phyloP scores from a whole-genome alignment of 2,113 vertebrate species.

The Bombycilla garrulus region DNA sequence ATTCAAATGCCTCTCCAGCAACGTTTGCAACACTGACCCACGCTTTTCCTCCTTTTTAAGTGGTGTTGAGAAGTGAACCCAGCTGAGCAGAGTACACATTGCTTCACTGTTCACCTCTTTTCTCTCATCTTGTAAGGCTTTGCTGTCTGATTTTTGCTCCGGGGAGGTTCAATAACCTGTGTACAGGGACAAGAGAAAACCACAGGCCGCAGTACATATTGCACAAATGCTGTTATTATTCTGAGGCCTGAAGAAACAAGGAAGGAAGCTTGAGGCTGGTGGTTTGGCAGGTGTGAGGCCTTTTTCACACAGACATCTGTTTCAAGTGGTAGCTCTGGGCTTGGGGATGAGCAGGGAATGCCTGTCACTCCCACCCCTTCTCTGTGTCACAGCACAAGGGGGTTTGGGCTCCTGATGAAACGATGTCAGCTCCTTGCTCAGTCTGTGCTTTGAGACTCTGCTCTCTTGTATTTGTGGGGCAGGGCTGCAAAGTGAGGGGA shows the following conservation, averaged over 20 bases:
- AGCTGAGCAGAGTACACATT: not conserved
- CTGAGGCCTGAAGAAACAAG: constrained; percentile 39
- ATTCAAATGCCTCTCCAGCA: not conserved
- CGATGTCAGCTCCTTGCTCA: not conserved
- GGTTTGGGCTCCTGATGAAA: not conserved
- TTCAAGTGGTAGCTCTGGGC: constrained; percentile 54
- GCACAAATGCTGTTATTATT: constrained; percentile 47
- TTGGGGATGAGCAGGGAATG: not conserved
- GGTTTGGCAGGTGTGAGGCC: constrained; percentile 66
- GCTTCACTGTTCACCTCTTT: not conserved
- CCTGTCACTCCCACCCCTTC: not conserved
- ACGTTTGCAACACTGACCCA: not conserved
- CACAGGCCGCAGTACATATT: not conserved
- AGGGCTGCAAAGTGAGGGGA: not conserved
- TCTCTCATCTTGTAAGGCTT: not conserved
- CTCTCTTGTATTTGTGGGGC: not conserved
- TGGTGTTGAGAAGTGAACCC: not conserved
- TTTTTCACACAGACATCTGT: constrained; percentile 60
- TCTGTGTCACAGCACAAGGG: not conserved
- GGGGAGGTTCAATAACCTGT: not conserved
- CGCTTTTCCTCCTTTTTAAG: not conserved
- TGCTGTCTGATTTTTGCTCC: not conserved
- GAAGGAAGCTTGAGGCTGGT: constrained; percentile 69
- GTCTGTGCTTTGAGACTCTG: not conserved
- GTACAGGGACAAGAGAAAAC: constrained; percentile 49